Base-by-base conservation (phyloP, 2,888 invertebrate genomes). In the Lordiphosa fenestrarum region DNA sequence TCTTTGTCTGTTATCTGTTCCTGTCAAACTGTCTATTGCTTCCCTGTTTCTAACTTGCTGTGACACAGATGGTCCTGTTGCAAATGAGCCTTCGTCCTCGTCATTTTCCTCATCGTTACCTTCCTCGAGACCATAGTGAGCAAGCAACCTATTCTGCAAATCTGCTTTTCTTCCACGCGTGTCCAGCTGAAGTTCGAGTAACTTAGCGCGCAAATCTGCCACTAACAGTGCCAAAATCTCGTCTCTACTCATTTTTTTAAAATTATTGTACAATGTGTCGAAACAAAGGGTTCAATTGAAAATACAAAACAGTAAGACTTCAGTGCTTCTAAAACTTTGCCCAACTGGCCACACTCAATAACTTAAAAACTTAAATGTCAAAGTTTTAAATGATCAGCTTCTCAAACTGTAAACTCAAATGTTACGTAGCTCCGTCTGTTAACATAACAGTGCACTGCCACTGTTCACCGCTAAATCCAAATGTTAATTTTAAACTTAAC, bases 131-230 rank as follows among this genome's bases (percentile, higher is more conserved):
- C 6, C 23, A 25, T 6, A 25, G 6, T 25, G 23, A 25, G 23
- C 23, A 25, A 25, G 30, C 12, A 53, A 33, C n/a, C 47, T 21
- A n/a, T 47, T 13, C 19, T 58, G 58, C 36, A 58, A 53, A 6
- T 53, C 47, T 12, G 6, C 19, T 12, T 47, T 58, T 5, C 30
- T 15, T 15, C 47, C 47, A 13, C n/a, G 23, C 25, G 41, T 47
- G 10, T 13, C 15, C n/a, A 58, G 19, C 12, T 41, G 25, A 12
- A 53, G 39, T 9, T 53, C 47, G 7, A 36, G 7, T 21, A 53
- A 33, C 21, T 37, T 38, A 10, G n/a, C 7, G 4, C 54, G 19
- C 13, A 53, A 21, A 21, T 48, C 42, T 35, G 21, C 36, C 13
- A 36, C 38, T 36, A 7, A 4, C 19, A 50, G 25, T 21, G 30